phyloP scores from a whole-genome alignment of 2,888 invertebrate species.

The Troides aeacus region DNA sequence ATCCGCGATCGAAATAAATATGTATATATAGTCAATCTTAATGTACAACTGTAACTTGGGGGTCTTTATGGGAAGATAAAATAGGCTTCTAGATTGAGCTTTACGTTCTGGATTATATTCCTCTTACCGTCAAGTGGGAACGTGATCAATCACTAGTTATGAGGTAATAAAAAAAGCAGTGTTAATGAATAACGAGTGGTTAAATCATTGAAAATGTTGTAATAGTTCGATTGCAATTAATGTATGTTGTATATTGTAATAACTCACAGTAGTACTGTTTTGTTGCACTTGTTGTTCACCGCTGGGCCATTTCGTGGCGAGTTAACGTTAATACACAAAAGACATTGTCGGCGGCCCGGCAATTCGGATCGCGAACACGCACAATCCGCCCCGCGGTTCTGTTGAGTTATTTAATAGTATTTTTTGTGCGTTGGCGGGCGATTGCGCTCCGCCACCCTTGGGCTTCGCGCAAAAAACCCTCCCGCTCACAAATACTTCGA shows the following conservation, averaged over 20 bases:
- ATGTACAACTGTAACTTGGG: too few relatives aligned
- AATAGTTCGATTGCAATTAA: background rate
- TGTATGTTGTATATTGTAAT: background rate
- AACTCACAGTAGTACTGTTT: too few relatives aligned
- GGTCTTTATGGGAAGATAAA: too few relatives aligned
- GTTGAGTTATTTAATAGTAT: slow-evolving; percentile 77
- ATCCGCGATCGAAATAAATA: too few relatives aligned
- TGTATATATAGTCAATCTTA: too few relatives aligned
- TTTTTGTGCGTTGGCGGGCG: slow-evolving; percentile 75
- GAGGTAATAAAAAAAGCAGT: too few relatives aligned
- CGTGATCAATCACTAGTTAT: too few relatives aligned
- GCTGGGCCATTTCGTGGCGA: slow-evolving; percentile 32
- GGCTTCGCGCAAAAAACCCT: slow-evolving; percentile 78
- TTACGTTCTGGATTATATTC: too few relatives aligned
- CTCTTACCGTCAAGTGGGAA: too few relatives aligned
- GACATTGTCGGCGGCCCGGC: slow-evolving; percentile 66
- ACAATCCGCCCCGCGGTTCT: slow-evolving; percentile 71
- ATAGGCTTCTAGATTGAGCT: too few relatives aligned
- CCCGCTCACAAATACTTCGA: slow-evolving; percentile 72
- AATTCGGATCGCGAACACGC: slow-evolving; percentile 74
- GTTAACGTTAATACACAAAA: slow-evolving; percentile 46
- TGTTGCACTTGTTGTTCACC: slow-evolving; percentile 5
- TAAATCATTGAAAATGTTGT: background rate
- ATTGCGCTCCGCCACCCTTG: slow-evolving; percentile 77
- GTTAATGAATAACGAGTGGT: background rate